A percentile compares a stretch with the other conserved stretches of the same genome.
These are phyloP conservation scores for Bruchidius siliquastri DNA, from an alignment of 2,888 invertebrate species.

Conservation along the genomic window DNA sequence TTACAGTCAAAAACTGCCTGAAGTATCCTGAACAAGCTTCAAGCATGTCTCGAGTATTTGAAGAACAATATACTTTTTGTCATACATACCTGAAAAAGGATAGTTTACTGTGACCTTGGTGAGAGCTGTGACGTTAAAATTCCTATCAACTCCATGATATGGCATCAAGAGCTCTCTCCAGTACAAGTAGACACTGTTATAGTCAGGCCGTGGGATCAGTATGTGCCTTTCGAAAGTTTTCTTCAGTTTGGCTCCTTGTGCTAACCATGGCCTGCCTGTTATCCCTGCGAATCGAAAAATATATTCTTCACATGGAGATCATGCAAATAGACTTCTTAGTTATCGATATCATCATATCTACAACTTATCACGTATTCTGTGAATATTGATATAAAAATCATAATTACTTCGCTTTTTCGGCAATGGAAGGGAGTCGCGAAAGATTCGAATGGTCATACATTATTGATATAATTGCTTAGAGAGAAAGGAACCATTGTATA, in stretches of 20 bases:
- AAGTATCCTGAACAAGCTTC: too few species aligned
- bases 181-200: slow-evolving; percentile 54
- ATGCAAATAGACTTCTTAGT: too few species aligned
- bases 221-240: slow-evolving; percentile 56
- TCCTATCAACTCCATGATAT: slow-evolving; percentile 55
- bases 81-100: slow-evolving; percentile 43
- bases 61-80: background rate
- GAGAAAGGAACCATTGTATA: background rate
- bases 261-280: slow-evolving; percentile 63
- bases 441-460: too few species aligned
- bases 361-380: too few species aligned
- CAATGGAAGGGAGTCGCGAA: too few species aligned
- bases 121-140: slow-evolving; percentile 56
- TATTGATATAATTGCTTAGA: background rate
- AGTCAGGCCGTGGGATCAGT: slow-evolving; percentile 52
- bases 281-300: slow-evolving; percentile 37
- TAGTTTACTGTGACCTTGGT: slow-evolving; percentile 54
- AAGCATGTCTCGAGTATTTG: background rate
- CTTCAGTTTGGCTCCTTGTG: slow-evolving; percentile 46
- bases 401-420: too few species aligned
- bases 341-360: too few species aligned
- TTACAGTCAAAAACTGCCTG: too few species aligned
- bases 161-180: slow-evolving; percentile 56
- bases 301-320: too few species aligned
- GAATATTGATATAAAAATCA: too few species aligned